phyloP scores from a whole-genome alignment of 92 coral and sea anemone genomes.

The Anthopleura xanthogrammica region DNA sequence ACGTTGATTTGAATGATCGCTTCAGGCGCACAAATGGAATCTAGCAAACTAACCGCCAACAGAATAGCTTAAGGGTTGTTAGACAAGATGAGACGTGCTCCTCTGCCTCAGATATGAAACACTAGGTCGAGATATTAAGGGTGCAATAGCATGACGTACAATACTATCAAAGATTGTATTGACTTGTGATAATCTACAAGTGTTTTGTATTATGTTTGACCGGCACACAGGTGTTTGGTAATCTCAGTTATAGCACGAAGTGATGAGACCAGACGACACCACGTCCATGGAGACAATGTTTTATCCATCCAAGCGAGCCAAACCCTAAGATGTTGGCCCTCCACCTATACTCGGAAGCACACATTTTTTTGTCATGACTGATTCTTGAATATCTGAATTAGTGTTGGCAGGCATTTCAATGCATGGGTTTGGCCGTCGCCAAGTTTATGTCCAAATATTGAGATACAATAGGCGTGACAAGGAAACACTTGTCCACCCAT shows the following conservation, averaged over 20 bases:
- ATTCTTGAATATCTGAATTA: not conserved
- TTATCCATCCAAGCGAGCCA: no score
- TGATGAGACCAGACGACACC: no score
- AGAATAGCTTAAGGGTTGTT: no score
- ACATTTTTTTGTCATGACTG: not conserved
- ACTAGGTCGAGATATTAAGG: not conserved
- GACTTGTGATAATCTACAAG: not conserved
- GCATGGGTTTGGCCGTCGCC: conserved; percentile 13
- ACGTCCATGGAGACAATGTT: no score
- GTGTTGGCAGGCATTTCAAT: not conserved
- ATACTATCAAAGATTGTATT: not conserved
- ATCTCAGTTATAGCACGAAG: not conserved
- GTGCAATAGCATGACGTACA: not conserved
- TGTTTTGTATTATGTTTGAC: not conserved
- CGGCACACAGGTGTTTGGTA: not conserved
- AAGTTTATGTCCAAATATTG: not conserved
- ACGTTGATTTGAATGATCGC: no score
- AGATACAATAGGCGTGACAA: conserved; percentile 13
- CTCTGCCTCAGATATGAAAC: not conserved
- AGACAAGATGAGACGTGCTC: not conserved
- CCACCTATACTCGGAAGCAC: not conserved
- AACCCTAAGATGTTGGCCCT: not conserved
- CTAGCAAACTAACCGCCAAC: no score
- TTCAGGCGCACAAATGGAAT: no score
- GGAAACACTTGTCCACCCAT: conserved; percentile 8